Evolutionary conservation across 2,888 invertebrate species (phyloP), one percentile per base, ranked within the genome.

Genomic region (Eristalis tenax): DNA sequence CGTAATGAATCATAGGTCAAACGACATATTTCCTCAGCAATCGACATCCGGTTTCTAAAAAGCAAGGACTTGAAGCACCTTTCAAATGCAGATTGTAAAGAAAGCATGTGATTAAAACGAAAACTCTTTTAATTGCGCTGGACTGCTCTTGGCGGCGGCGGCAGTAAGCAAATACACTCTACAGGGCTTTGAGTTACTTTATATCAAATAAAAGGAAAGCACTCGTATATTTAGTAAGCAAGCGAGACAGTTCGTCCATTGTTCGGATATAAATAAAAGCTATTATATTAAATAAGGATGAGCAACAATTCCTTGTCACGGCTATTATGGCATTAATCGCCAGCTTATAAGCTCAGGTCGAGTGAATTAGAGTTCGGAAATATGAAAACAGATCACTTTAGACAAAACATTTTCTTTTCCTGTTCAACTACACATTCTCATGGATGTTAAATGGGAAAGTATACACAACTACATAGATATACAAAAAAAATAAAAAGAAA

Each of bases 341-440:
- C 56, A 84, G 80, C 68, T 65, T 76, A 69, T 50, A 87, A 80
- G 71, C 81, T 68, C 69, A 59, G 56, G 71, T 88, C 87, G 88
- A 88, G 66, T 81, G 83, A 84, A 88, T 87, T 83, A 65, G 88
- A 88, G 88, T 87, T 88, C 88, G 88, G 88, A 88, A 82, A 59
- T 59, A 22, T 64, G 28, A n/a, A 26, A 74, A 86, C 78, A 74
- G 78, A 75, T 71, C 66, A 56, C 40, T 71, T 71, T 28, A 59
- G 26, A 59, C 11, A 26, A 13, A 23, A 13, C n/a, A 26, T 59
- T 59, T 26, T 59, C 26, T 1, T 59, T 23, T 23, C 57, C 23
- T 50, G 18, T 66, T 18, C 57, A 4, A 56, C 50, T 64, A 35
- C 43, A n/a, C n/a, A 43, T 43, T n/a, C 32, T 35, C 35, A 56